Evolutionary conservation across 1,140 invertebrate genomes (phyloP), one percentile per base, ranked within the genome.

Genomic region (Brachionus rubens): DNA sequence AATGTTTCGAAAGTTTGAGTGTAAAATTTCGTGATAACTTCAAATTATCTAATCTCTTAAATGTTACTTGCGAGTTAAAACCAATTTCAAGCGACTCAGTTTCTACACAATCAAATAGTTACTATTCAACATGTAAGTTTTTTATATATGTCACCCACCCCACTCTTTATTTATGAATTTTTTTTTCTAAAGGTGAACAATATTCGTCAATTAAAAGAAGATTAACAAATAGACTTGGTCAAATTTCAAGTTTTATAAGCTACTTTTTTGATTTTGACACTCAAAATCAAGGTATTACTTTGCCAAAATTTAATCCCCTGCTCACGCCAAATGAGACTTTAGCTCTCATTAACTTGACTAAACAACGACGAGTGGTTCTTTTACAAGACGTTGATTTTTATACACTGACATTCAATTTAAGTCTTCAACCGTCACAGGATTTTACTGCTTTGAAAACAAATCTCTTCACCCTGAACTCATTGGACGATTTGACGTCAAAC

Each of bases 81-180:
- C 54, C 54, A 36, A 33, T 36, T 36, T 14, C 30, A 36, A 36
- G 54, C 54, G 59, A n/a, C 10, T 36, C 12, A 41, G 26, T 14
- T 24, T 43, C 30, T 7, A 36, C 26, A n/a, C 33, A 41, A 43
- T 21, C n/a, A 3, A 2, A 46, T 14, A 14, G 26, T 30, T 65
- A 43, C 24, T 46, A 28, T 65, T 65, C 59, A 46, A 65, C 59
- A 65, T 65, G 59, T 65, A 65, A 65, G 24, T 36, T 59, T 59
- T 43, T 43, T 65, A 5, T 36, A 5, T 36, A 5, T 36, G 4
- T 36, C 33, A 36, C 12, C n/a, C 1, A 24, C 21, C 24, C 12
- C n/a, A 40, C 16, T 46, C 24, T 43, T 21, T 43, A n/a, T 33
- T 33, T 30, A 65, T 65, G 19, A 21, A 65, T 43, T 65, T 65